Evolutionary conservation across 2,888 invertebrate species (phyloP), one percentile per base, ranked within the genome.

Genomic region (Hypselothyrea guttata): DNA sequence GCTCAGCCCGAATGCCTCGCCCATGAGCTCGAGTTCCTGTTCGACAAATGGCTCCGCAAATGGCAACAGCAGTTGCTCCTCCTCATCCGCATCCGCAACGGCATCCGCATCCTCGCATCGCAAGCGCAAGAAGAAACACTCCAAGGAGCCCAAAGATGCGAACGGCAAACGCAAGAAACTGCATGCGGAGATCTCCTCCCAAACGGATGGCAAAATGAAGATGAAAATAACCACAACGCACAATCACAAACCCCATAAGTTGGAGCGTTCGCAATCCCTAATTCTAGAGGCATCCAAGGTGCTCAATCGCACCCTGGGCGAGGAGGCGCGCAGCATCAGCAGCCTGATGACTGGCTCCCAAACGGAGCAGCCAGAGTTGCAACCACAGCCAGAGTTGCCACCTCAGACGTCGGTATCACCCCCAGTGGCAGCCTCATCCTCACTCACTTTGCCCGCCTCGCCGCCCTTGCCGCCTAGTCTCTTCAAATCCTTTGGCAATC

Each of bases 81-180:
- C 37, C 0, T 34, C 56, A 0, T 46, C 71, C 0, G n/a, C n/a
- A n/a, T n/a, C n/a, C n/a, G n/a, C n/a, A n/a, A n/a, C n/a, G n/a
- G n/a, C n/a, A n/a, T 68, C 70, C 0, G 75, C 84, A 0, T 84
- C 87, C 0, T 87, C 90, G 13, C 91, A 91, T 59, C 92, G 92
- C 76, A 92, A 92, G 77, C 88, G 92, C 27, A 92, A 92, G 77
- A 92, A 92, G 88, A 92, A 92, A 75, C 92, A 92, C 78, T 92
- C 92, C 1, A 91, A 91, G 78, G 91, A 91, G 57, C 90, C 91
- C 0, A 87, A 88, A 54, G 88, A 89, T 35, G 63, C 88, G 0
- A 88, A 86, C 34, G 86, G 89, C 28, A 92, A 92, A 66, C 90
- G 92, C 30, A 86, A 91, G 35, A 92, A 92, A 77, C 71, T 92